Base-by-base conservation (phyloP, 53 echinoderm and acorn worm species). In the Antedon mediterranea region DNA sequence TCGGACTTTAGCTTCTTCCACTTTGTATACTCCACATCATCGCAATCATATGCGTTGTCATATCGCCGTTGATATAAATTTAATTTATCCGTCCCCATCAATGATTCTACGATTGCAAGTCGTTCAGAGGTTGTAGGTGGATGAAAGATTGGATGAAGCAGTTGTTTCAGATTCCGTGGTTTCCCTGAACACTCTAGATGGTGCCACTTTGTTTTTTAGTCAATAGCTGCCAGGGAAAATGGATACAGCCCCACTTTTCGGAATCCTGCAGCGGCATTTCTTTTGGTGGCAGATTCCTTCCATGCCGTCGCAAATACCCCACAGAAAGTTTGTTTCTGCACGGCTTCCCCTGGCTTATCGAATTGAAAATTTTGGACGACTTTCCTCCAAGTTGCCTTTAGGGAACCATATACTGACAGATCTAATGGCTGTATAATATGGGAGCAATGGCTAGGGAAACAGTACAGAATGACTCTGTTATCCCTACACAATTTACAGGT, bases 381-480 rank as follows among this genome's bases (percentile, higher is more conserved):
- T 15, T n/a, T n/a, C n/a, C n/a, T n/a, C n/a, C n/a, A n/a, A 79
- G 31, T 30, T 30, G 34, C 85, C 82, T 87, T 87, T 28, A 90
- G 31, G 13, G 80, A 43, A 20, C 81, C 32, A 76, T 87, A 90
- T 1, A 84, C 33, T 0, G 79, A 32, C 27, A 90, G 74, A 70
- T 90, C 87, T 43, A 82, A 79, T 26, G 87, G 89, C 30, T 85
- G 89, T 6, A 89, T 43, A 15, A 87, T 74, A 32, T 88, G 89
- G 6, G 82, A 81, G 23, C 57, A 57, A 57, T 57, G 26, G 23
- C 57, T 57, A 1, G 57, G 26, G 23, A 57, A 57, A 18, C 57
- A 57, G 23, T 57, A 57, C 26, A 57, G 23, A 3, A 57, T 2
- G 23, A 57, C 37, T 37, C 57, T 13, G 23, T 57, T 57, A 18